A percentile compares a stretch with the other conserved stretches of the same genome.
Evolutionary conservation across 2,113 vertebrate genomes (phyloP).

Genomic region (Heptranchias perlo): DNA sequence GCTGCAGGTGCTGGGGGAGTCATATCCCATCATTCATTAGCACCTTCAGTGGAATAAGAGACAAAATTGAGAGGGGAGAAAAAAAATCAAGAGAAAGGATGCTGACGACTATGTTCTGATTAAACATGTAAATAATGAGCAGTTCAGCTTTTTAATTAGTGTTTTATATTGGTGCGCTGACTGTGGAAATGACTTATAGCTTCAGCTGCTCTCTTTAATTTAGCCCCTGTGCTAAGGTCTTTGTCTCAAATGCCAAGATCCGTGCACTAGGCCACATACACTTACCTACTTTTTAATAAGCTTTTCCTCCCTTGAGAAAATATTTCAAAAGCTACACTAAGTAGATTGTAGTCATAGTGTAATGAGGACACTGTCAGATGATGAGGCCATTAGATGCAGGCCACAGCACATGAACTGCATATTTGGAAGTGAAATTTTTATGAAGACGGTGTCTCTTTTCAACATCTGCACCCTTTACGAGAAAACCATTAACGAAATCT

Average conservation of each 20-base stretch:
- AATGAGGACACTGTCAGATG: background rate
- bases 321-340: background rate
- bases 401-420: background rate
- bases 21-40: background rate
- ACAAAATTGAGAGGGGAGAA: background rate
- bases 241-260: background rate
- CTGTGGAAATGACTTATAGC: background rate
- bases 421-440: background rate
- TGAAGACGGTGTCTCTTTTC: background rate
- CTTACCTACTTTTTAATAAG: background rate
- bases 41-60: background rate
- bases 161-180: background rate
- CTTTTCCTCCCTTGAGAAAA: conserved; percentile 9
- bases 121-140: background rate
- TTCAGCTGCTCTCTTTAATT: background rate
- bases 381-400: background rate
- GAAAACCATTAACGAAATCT: background rate
- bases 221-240: background rate
- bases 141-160: background rate
- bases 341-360: background rate
- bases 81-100: background rate
- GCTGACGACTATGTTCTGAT: background rate
- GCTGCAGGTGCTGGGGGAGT: background rate
- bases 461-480: background rate
- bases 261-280: background rate